Evolutionary conservation across 2,113 vertebrate genomes (phyloP).

Genomic region (Girardinichthys multiradiatus): DNA sequence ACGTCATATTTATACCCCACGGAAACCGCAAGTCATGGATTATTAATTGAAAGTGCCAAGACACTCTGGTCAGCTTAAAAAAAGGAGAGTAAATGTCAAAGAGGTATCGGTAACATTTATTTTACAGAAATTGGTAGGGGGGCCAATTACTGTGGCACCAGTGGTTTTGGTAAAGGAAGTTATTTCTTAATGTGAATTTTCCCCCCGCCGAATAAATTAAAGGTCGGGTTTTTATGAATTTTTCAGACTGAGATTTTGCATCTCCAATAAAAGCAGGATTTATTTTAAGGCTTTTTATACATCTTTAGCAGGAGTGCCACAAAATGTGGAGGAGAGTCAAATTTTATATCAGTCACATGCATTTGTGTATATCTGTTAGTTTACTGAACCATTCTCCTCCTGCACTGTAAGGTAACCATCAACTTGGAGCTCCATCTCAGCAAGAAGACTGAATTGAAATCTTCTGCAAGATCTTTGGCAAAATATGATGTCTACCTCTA

Average conservation of each 20-base stretch:
- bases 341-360: not conserved
- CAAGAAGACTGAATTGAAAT: slow-evolving; percentile 26
- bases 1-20: no score
- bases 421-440: slow-evolving; percentile 68
- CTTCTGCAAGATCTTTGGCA: slow-evolving; percentile 18
- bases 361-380: not conserved
- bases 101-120: not conserved
- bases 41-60: not conserved
- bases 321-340: no score
- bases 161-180: not conserved
- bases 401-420: slow-evolving; percentile 55
- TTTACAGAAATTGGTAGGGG: not conserved
- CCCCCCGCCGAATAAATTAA: no score
- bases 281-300: not conserved
- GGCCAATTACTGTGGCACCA: not conserved
- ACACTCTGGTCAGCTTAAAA: not conserved
- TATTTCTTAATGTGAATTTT: not conserved
- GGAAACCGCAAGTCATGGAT: no score
- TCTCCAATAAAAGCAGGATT: not conserved
- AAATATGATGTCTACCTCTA: slow-evolving; percentile 68
- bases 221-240: not conserved
- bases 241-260: not conserved
- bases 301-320: not conserved
- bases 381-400: slow-evolving; percentile 20
- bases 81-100: not conserved